Base-by-base conservation (phyloP, 92 coral and sea anemone genomes). In the Zoanthus gigantus region DNA sequence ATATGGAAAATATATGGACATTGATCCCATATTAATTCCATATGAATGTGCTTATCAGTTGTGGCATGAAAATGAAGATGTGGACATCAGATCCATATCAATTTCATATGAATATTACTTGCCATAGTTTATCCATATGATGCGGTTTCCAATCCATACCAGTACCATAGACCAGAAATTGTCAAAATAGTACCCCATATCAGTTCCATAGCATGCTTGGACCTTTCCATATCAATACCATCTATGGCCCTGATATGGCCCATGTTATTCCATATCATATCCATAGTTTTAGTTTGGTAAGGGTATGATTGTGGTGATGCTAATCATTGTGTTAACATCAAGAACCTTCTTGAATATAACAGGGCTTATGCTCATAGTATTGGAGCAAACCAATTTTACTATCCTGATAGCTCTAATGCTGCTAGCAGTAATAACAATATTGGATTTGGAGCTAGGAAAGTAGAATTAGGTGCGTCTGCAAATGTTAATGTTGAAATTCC, bases 201-300 rank as follows among this genome's bases (percentile, higher is more conserved):
- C 81, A 84, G 88, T 84, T 72, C 88, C 88, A 84, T 72, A 84
- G 47, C 48, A 69, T 46, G 77, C 53, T 72, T 31, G 57, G 54
- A 84, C 88, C 88, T 17, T 84, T 77, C 88, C 88, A 72, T 84
- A 84, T 72, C 88, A 72, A 44, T 84, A 45, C 88, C 88, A 84
- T 77, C 74, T 84, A 52, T 84, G 71, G 88, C 79, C 73, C 86
- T 23, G 28, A 82, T 82, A 44, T 82, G 86, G 86, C 86, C 86
- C 86, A 82, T 71, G 74, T 71, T 31, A 71, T 5, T 45, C 65
- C 73, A 84, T 77, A 50, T 66, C 65, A 57, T 57, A 0, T 57
- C 65, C 65, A 57, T 57, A 57, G 65, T 57, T 57, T 57, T 57
- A 57, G 65, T 57, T 57, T 57, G n/a, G 65, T 57, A 57, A 57